These are phyloP conservation scores for Lingula anatina DNA, from an alignment of 2,888 invertebrate species.

Conservation along the genomic window DNA sequence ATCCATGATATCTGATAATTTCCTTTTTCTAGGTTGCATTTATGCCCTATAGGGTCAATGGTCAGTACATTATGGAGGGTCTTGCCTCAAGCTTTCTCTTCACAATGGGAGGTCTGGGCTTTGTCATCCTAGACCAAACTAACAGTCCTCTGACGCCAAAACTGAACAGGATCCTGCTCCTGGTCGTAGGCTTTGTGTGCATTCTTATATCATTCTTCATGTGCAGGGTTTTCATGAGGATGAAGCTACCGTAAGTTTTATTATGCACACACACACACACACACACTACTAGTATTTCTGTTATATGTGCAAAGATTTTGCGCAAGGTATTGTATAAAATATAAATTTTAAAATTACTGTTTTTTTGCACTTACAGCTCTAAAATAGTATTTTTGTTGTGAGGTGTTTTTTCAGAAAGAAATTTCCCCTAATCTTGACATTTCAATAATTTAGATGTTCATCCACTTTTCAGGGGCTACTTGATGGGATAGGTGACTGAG, in stretches of 20 bases:
- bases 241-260: conserved; percentile 75
- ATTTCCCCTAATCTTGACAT: no score
- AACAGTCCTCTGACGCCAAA: conserved; percentile 80
- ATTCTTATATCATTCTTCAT: conserved; percentile 91
- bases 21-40: conserved; percentile 72
- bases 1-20: no score
- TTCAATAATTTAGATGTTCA: not conserved
- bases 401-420: no score
- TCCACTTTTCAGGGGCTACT: not conserved
- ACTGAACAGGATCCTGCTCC: conserved; percentile 82
- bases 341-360: no score
- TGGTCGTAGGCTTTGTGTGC: conserved; percentile 85
- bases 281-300: no score
- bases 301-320: no score
- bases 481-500: not conserved
- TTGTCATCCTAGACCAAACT: conserved; percentile 91
- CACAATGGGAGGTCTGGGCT: conserved; percentile 91
- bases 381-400: no score
- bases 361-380: no score
- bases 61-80: conserved; percentile 99
- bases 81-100: conserved; percentile 95
- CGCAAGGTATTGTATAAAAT: no score
- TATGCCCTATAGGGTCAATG: conserved; percentile 97
- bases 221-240: conserved; percentile 96
- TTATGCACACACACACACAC: no score